Base-by-base conservation (phyloP, 2,797 vertebrate genomes). In the Characodon lateralis region DNA sequence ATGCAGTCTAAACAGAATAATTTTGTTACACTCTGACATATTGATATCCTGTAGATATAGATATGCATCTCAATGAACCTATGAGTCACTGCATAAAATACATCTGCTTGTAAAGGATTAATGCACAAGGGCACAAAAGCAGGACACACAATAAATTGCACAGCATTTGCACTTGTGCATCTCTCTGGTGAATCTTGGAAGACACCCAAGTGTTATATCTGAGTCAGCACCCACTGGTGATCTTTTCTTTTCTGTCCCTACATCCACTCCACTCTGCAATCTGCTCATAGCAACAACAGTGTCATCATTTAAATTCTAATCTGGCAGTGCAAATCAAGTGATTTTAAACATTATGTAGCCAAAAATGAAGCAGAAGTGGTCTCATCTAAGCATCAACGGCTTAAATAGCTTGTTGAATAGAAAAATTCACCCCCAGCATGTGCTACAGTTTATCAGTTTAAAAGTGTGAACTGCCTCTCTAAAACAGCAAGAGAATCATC, bases 201-300 rank as follows among this genome's bases (percentile, higher is more conserved):
- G n/a, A 79, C 55, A 81, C 79, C 79, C 88, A 84, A 80, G 80
- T 79, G 71, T 81, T 81, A 73, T 55, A 77, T 88, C 84, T 92
- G 91, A 92, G 75, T 92, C 91, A 91, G 88, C 84, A 78, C 2
- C 72, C 79, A 82, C 70, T 76, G 79, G 50, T 83, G 84, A 85
- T 85, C 68, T 14, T 46, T 31, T 13, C 20, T 20, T 24, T 70
- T 61, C 58, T 51, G 2, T 55, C 72, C 72, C 31, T 74, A 74
- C 70, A 71, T 61, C 6, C 10, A 59, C n/a, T 51, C 53, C 39
- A n/a, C 72, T 72, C 71, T 43, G 61, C 28, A 50, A 78, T 51
- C 72, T 71, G 68, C 35, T 73, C 73, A 78, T 9, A 74, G 78
- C 71, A 78, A 73, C 77, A 74, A 72, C 72, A 68, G 48, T 2